Conservation (phyloP, 2,888 invertebrate genomes). For the Synanthedon formicaeformis region DNA sequence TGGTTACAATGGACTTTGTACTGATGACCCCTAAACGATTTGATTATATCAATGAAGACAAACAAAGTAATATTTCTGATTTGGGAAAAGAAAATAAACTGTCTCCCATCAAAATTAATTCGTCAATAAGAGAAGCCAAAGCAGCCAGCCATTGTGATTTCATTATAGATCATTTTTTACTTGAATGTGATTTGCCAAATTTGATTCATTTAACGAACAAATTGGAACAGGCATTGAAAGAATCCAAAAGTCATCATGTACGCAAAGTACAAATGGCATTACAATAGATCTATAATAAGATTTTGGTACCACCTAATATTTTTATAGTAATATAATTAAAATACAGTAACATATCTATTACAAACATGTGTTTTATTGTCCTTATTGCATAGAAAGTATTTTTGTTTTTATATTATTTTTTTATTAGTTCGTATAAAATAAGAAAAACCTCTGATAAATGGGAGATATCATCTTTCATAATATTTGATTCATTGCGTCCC, state of each 20-base stretch:
- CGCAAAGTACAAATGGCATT: constrained; percentile 64
- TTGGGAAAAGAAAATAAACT: constrained; percentile 11
- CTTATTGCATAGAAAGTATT: too few species aligned
- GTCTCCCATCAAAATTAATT: constrained; percentile 24
- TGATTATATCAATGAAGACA: constrained; percentile 16
- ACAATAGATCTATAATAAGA: constrained; percentile 14
- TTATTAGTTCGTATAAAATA: too few species aligned
- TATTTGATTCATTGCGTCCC: too few species aligned
- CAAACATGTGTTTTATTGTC: too few species aligned
- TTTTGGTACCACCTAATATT: background rate
- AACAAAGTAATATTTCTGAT: background rate
- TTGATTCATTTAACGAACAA: constrained; percentile 63
- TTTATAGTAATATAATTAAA: background rate
- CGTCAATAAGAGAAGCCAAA: constrained; percentile 43
- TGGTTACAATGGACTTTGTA: constrained; percentile 49
- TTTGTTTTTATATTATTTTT: too few species aligned
- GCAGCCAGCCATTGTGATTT: constrained; percentile 57
- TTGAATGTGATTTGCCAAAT: constrained; percentile 70
- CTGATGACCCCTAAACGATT: constrained; percentile 41
- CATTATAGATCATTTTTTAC: constrained; percentile 40
- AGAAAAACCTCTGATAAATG: too few species aligned
- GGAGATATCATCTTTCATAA: too few species aligned
- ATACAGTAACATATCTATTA: too few species aligned
- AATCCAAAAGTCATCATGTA: constrained; percentile 69
- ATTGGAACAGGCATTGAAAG: constrained; percentile 68